Base-by-base conservation (phyloP, 2,888 invertebrate genomes). In the Mayetiola destructor region DNA sequence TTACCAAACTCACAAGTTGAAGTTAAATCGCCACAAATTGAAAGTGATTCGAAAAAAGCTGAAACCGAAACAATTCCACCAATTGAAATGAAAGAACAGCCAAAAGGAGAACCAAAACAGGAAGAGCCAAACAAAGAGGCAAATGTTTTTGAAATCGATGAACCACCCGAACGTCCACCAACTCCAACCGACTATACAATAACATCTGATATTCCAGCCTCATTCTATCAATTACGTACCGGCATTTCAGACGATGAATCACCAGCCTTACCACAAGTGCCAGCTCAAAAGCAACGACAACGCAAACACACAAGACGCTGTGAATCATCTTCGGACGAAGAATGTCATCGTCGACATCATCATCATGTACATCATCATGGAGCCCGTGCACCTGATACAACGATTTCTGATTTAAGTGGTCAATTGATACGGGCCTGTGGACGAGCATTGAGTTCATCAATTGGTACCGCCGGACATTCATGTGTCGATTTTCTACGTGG, bases 341-440 rank as follows among this genome's bases (percentile, higher is more conserved):
- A 71, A 10, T 71, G 73, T 39, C 71, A 75, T n/a, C 71, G 74
- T 18, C 73, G 5, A 64, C 76, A 59, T 68, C 75, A 62, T 63
- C 73, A 67, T 30, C 30, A 40, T 20, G 16, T 30, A 12, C 48
- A 48, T 65, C 67, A 66, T 29, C 62, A 59, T 40, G 68, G 67
- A 57, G 65, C 67, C 21, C 73, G 75, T 63, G 64, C 73, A 1
- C 77, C 78, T 12, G 84, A 85, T 63, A 82, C 81, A 1, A 77
- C 82, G 2, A 78, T 88, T 60, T 73, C 77, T 0, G 84, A 86
- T 64, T 78, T 85, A 27, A 80, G 84, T 12, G 78, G 79, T 0
- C 85, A 86, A 65, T 78, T 88, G 61, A 66, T 82, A 6, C 75
- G 81, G 29, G 86, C 85, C 6, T 83, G 87, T 64, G 80, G 81